Base-by-base conservation (phyloP, 2,113 vertebrate genomes). In the Prinia subflava region DNA sequence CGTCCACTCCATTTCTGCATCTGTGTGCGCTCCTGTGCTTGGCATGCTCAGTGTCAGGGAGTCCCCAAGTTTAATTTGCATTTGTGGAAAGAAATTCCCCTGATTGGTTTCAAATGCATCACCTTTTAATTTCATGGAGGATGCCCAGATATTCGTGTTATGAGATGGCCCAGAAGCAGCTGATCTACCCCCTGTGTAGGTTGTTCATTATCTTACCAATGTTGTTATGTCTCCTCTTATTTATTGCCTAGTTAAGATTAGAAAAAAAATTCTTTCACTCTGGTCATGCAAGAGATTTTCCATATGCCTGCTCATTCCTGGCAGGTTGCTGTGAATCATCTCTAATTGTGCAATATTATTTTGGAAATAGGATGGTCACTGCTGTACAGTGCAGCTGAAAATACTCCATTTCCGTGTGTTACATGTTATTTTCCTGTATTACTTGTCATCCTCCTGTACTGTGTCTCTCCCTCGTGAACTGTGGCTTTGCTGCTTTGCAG, bases 71-170 rank as follows among this genome's bases (percentile, higher is more conserved):
- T 80, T 77, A 52, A 71, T 94, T 76, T 88, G 57, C 59, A 23
- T 77, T 81, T 81, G 42, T 83, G 60, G 63, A 83, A 93, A 67
- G 93, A 86, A 94, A 81, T 77, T 81, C 42, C 46, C 35, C 30
- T 35, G 49, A 49, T 3, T 77, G 68, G 46, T 89, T 95, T 86
- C 1, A 9, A 83, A 89, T 46, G 46, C 59, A 73, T 77, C 87
- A 65, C 89, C 76, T 90, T 75, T 77, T 86, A 86, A 81, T 92
- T 92, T 91, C 68, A 65, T 74, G 94, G 73, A 73, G 73, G 50
- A 42, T 94, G 91, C 59, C 33, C 64, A 73, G 91, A 76, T 95
- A 50, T 55, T 53, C 0, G 0, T 71, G 71, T 47, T 65, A 39
- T 11, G 49, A 95, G 83, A 46, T 9, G 74, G 67, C 67, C 64